These are phyloP conservation scores for Carcina quercana DNA, from an alignment of 2,888 invertebrate genomes.

Conservation along the genomic window DNA sequence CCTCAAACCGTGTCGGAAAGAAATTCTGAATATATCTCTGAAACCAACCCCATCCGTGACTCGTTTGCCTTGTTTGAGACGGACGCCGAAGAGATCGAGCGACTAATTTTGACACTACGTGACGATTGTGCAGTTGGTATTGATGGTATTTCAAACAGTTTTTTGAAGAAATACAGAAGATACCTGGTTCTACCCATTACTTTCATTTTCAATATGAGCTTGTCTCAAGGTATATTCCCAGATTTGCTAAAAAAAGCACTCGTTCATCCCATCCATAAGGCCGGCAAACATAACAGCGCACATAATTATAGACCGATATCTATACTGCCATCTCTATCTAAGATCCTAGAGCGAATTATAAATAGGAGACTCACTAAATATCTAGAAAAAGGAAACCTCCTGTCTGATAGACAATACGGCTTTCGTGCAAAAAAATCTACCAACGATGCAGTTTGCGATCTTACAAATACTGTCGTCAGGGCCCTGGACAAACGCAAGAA, in stretches of 20 bases:
- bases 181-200: background rate
- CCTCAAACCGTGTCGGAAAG: no score
- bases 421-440: background rate
- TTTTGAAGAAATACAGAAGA: background rate
- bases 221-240: background rate
- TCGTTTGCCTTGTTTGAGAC: no score
- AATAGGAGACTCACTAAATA: background rate
- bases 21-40: no score
- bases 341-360: background rate
- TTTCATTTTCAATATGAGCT: background rate
- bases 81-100: background rate
- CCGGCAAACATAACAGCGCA: background rate
- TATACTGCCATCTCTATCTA: background rate
- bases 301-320: constrained; percentile 1
- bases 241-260: background rate
- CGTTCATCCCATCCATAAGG: background rate
- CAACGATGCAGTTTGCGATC: background rate
- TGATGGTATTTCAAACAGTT: background rate
- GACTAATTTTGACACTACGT: background rate
- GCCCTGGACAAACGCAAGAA: background rate
- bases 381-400: background rate
- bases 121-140: background rate
- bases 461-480: background rate
- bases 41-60: no score
- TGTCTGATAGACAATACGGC: background rate